Percentiles rank a stretch among this genome's conserved stretches.
Evolutionary conservation across 2,888 invertebrate species (phyloP).

Genomic region (Apodemia mormo): DNA sequence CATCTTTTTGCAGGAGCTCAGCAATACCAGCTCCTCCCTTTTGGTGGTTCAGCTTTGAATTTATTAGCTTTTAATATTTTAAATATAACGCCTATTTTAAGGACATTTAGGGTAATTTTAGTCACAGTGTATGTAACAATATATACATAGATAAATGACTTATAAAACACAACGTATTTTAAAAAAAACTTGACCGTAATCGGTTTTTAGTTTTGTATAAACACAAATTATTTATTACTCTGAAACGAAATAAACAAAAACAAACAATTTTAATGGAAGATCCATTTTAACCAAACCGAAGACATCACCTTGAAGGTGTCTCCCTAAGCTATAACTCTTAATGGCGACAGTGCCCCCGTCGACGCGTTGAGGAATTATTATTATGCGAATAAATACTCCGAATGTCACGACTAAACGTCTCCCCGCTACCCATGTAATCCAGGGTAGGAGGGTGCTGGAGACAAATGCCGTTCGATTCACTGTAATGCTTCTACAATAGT

Average conservation of each 20-base stretch:
- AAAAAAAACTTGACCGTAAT: too few species aligned
- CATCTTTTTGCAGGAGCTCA: too few species aligned
- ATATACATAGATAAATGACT: too few species aligned
- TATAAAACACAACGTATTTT: too few species aligned
- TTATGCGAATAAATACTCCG: slow-evolving; percentile 86
- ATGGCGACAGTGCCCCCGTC: slow-evolving; percentile 63
- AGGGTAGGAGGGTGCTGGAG: slow-evolving; percentile 38
- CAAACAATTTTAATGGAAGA: slow-evolving; percentile 31
- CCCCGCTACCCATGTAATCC: slow-evolving; percentile 62
- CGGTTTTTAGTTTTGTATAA: too few species aligned
- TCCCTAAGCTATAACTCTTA: slow-evolving; percentile 75
- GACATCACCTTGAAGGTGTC: slow-evolving; percentile 72
- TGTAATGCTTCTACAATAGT: slow-evolving; percentile 51
- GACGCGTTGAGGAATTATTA: slow-evolving; percentile 82
- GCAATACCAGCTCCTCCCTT: too few species aligned
- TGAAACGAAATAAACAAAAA: not conserved
- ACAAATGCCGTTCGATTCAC: slow-evolving; percentile 56
- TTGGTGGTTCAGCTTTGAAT: too few species aligned
- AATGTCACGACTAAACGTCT: slow-evolving; percentile 84
- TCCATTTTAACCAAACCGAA: slow-evolving; percentile 48
- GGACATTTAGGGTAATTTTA: too few species aligned
- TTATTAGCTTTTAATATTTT: too few species aligned
- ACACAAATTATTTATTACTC: too few species aligned
- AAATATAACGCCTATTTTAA: too few species aligned
- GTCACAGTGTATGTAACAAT: too few species aligned